Evolutionary conservation across 2,888 invertebrate genomes (phyloP).

Genomic region (Leptinotarsa peninsularis): DNA sequence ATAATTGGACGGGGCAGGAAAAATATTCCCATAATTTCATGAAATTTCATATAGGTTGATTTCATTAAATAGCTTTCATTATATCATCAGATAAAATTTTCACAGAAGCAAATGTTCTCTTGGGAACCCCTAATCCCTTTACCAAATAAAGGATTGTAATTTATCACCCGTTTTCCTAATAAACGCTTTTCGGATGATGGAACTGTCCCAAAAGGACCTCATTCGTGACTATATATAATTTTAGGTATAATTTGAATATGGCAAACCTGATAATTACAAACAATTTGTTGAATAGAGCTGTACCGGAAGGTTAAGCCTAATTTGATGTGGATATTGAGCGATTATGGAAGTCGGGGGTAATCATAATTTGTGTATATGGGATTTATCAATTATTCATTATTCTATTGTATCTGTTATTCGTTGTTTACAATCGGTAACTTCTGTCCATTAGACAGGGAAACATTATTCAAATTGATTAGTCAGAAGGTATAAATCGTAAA

Average conservation of each 20-base stretch:
- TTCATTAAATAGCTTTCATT: too few species aligned
- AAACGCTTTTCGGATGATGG: not conserved
- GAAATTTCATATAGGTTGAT: too few species aligned
- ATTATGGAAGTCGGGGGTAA: conserved; percentile 1
- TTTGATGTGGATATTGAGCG: conserved; percentile 8
- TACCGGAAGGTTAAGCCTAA: not conserved
- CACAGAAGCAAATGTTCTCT: not conserved
- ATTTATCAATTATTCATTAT: too few species aligned
- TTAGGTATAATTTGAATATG: not conserved
- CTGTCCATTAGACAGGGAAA: too few species aligned
- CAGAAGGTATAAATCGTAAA: too few species aligned
- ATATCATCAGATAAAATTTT: not conserved
- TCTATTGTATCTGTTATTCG: too few species aligned
- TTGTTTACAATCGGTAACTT: too few species aligned
- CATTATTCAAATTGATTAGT: too few species aligned
- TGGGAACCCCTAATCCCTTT: not conserved
- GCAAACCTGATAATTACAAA: not conserved
- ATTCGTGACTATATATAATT: conserved; percentile 10
- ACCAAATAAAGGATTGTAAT: not conserved
- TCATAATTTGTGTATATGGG: not conserved
- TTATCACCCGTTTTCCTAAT: not conserved
- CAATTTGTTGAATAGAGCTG: not conserved
- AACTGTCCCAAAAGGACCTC: not conserved
- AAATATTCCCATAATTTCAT: too few species aligned
- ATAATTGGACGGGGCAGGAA: too few species aligned